These are phyloP conservation scores for Volucella inanis DNA, from an alignment of 2,888 invertebrate species.

Conservation along the genomic window DNA sequence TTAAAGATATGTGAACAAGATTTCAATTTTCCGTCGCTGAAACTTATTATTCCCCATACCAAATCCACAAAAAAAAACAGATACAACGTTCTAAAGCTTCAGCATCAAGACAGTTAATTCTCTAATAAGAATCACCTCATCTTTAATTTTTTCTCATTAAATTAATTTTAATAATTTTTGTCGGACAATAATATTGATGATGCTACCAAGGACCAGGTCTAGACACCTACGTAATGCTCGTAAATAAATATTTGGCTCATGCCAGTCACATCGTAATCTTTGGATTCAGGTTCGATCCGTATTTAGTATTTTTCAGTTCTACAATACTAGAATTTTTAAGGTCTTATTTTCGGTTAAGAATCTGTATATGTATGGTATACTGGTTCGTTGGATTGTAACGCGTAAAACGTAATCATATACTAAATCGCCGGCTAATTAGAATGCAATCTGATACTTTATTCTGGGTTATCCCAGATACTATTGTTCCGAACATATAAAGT, in stretches of 20 bases:
- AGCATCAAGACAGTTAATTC: too few species aligned
- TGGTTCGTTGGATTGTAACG: conserved; percentile 25
- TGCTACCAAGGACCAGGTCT: conserved; percentile 15
- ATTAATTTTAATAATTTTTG: too few species aligned
- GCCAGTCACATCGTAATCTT: conserved; percentile 13
- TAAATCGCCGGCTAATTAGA: conserved; percentile 35
- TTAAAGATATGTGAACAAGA: too few species aligned
- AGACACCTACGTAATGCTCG: conserved; percentile 1
- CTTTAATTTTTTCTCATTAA: too few species aligned
- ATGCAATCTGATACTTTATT: conserved; percentile 32
- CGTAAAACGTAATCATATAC: conserved; percentile 38
- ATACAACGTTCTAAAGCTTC: too few species aligned
- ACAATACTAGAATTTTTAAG: conserved; percentile 1
- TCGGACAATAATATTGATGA: background rate
- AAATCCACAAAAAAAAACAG: too few species aligned
- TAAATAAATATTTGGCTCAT: conserved; percentile 28
- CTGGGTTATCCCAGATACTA: conserved; percentile 34
- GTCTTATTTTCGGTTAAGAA: conserved; percentile 16
- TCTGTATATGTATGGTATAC: background rate
- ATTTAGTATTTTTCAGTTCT: background rate
- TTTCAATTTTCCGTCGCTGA: too few species aligned
- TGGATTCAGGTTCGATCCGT: conserved; percentile 14
- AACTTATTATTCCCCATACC: too few species aligned
- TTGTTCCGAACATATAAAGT: conserved; percentile 33
- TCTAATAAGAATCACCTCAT: too few species aligned